Base-by-base conservation (phyloP, 2,797 vertebrate species). In the Euphonia xanthogaster region DNA sequence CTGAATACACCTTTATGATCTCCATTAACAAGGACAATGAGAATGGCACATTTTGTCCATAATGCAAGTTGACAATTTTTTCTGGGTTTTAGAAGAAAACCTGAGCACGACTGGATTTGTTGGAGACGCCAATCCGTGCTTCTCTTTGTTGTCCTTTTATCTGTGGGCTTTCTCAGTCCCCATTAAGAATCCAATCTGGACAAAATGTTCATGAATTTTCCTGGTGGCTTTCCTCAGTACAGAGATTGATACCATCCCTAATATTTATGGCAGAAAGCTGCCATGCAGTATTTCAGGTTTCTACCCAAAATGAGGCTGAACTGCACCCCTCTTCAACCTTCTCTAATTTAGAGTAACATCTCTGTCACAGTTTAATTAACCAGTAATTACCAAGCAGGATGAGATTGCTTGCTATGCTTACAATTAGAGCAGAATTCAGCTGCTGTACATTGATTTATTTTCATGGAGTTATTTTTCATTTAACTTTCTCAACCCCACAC, bases 391-490 rank as follows among this genome's bases (percentile, higher is more conserved):
- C 63, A 53, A 65, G 74, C 55, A 50, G 48, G 31, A 16, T 24
- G 72, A 63, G 44, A 25, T 53, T 45, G 25, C 78, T 83, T 44
- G 78, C 78, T 71, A 2, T 90, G 71, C 22, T 86, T 73, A 44
- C 31, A 70, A 10, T 82, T 57, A 4, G 3, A 70, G 82, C 60
- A 63, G 39, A 78, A 54, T 37, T 85, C 83, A 84, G 27, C 22
- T 18, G 3, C 40, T 30, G 53, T 39, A 28, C 74, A 23, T 45
- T 83, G 91, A 86, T 96, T 96, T 86, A 35, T 92, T 97, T 96
- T 90, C 50, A 16, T 47, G 60, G 37, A 50, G 74, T 91, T 97
- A 54, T 90, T 95, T 96, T 94, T 94, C 33, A 40, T 92, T 86
- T 57, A 1, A 17, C 44, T 78, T 91, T 93, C 90, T 97, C 85